phyloP scores from a whole-genome alignment of 2,797 vertebrate genomes.

The Lutjanus argentimaculatus region DNA sequence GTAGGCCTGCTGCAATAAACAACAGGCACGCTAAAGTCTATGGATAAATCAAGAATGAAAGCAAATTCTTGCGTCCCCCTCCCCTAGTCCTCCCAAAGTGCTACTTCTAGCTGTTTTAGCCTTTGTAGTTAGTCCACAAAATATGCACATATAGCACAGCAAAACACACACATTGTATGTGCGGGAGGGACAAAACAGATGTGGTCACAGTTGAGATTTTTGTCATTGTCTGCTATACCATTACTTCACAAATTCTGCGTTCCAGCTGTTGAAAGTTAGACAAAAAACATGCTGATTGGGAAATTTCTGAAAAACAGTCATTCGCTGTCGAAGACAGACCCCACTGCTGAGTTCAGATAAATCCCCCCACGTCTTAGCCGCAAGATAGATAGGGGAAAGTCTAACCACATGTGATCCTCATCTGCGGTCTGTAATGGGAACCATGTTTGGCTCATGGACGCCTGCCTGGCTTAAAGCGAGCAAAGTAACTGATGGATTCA shows the following conservation, averaged over 20 bases:
- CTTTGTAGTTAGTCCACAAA: constrained; percentile 34
- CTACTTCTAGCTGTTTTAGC: background rate
- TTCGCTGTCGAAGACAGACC: constrained; percentile 10
- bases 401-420: constrained; percentile 63
- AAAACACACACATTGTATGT: constrained; percentile 15
- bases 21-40: constrained; percentile 14
- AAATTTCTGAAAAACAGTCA: constrained; percentile 7
- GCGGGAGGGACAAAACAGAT: constrained; percentile 11
- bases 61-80: background rate
- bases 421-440: constrained; percentile 70
- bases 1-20: constrained; percentile 23
- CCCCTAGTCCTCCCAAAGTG: background rate
- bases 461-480: constrained; percentile 16
- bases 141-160: background rate
- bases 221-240: constrained; percentile 8
- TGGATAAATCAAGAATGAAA: constrained; percentile 15
- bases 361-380: constrained; percentile 35
- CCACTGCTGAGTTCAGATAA: constrained; percentile 48
- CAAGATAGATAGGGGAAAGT: constrained; percentile 61
- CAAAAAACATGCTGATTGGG: constrained; percentile 20
- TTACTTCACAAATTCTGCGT: background rate
- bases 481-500: constrained; percentile 38
- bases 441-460: constrained; percentile 45
- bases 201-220: constrained; percentile 18
- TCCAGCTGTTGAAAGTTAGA: constrained; percentile 9